Evolutionary conservation across 2,797 vertebrate genomes (phyloP).

Genomic region (Florisuga fusca): DNA sequence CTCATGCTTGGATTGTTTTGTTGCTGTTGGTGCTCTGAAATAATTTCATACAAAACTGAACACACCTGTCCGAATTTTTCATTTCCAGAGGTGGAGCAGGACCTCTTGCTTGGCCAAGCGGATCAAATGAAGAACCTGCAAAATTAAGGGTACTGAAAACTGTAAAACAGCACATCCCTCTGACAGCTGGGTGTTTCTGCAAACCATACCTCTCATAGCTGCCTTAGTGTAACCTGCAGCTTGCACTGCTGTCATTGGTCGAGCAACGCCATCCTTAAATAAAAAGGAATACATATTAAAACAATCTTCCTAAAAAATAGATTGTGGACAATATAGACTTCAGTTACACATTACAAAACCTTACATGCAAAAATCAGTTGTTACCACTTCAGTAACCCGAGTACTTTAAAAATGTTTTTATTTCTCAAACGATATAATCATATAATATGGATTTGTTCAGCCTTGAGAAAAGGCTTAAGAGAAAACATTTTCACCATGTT

Average conservation of each 20-base stretch:
- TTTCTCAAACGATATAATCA: background rate
- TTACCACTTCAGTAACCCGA: background rate
- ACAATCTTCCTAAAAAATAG: background rate
- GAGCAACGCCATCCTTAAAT: constrained; percentile 88
- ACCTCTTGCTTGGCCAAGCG: constrained; percentile 90
- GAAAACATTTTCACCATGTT: background rate
- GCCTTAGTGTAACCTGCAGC: constrained; percentile 93
- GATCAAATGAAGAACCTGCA: constrained; percentile 91
- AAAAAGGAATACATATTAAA: constrained; percentile 21
- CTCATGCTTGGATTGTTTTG: background rate
- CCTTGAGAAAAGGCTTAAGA: background rate
- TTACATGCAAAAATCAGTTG: background rate
- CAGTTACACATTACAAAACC: background rate
- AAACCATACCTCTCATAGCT: constrained; percentile 82
- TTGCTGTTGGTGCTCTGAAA: background rate
- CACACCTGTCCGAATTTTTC: constrained; percentile 91
- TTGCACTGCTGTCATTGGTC: constrained; percentile 95
- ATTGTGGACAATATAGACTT: background rate
- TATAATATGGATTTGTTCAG: background rate
- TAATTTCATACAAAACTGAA: background rate
- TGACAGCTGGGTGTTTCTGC: background rate
- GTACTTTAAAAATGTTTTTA: background rate
- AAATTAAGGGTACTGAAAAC: constrained; percentile 24
- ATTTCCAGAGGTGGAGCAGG: constrained; percentile 90
- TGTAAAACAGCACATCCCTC: background rate